Conservation (phyloP, 2,113 vertebrate genomes). For the Entomyzon cyanotis region DNA sequence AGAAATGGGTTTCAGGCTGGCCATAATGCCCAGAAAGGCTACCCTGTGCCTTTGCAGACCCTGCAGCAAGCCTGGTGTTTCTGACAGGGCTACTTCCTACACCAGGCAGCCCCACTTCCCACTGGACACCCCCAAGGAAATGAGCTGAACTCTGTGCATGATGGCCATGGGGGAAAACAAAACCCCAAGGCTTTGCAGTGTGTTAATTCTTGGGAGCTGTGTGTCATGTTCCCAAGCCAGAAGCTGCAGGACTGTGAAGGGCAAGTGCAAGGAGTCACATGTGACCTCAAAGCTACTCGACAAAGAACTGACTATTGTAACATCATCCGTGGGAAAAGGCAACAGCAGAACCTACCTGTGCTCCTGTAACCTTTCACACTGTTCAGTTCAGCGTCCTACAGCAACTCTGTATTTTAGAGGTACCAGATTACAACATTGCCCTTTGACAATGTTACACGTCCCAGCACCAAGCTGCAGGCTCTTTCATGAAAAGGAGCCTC, state of each 20-base stretch:
- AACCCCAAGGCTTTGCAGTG: background rate
- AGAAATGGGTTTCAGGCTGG: background rate
- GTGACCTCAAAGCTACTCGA: background rate
- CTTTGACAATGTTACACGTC: constrained; percentile 7
- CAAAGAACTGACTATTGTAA: background rate
- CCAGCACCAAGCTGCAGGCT: background rate
- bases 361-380: background rate
- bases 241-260: background rate
- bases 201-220: background rate
- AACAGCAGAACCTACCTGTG: background rate
- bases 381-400: background rate
- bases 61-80: background rate
- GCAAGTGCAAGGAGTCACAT: background rate
- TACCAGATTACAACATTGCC: background rate
- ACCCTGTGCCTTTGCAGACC: background rate
- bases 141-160: fast-evolving
- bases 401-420: background rate
- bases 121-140: background rate
- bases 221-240: fast-evolving
- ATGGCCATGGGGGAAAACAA: background rate
- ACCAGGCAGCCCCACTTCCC: background rate
- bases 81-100: background rate
- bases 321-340: background rate
- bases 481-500: background rate
- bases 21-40: background rate